Percentiles rank a stretch among this genome's conserved stretches.
These are phyloP conservation scores for Calliphora vicina DNA, from an alignment of 1,140 invertebrate species.

Conservation along the genomic window DNA sequence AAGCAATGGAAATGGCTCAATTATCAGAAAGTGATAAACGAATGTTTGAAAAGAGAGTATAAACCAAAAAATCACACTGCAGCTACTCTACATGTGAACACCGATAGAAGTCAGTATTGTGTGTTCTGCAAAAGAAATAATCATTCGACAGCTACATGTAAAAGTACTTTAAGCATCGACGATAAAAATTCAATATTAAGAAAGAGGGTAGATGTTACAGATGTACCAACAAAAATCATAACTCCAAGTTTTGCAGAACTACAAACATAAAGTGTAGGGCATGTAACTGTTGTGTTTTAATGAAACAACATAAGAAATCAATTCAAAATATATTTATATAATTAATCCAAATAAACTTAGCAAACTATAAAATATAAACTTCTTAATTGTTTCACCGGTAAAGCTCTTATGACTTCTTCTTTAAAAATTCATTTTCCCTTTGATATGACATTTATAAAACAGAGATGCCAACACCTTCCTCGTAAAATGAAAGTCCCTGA, in stretches of 20 bases:
- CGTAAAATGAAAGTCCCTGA: too few relatives aligned
- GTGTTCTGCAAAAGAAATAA: conserved; percentile 20
- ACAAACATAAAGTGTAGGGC: not conserved
- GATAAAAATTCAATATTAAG: not conserved
- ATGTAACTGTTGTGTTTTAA: too few relatives aligned
- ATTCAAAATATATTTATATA: too few relatives aligned
- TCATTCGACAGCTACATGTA: not conserved
- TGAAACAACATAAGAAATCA: too few relatives aligned
- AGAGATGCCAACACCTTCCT: too few relatives aligned
- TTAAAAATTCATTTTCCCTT: too few relatives aligned
- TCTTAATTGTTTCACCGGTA: too few relatives aligned
- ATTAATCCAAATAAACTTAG: too few relatives aligned
- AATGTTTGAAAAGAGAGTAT: not conserved
- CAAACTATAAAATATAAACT: too few relatives aligned
- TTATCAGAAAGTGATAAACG: not conserved
- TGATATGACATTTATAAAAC: too few relatives aligned
- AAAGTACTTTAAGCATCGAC: not conserved
- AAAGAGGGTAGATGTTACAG: conserved; percentile 26
- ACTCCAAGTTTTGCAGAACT: conserved; percentile 15
- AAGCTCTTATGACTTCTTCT: too few relatives aligned
- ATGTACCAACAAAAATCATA: conserved; percentile 18
- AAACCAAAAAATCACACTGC: not conserved
- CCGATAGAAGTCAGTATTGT: not conserved
- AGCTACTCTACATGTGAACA: not conserved
- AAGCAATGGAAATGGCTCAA: conserved; percentile 19